phyloP scores from a whole-genome alignment of 2,797 vertebrate genomes.

The Typhlichthys eigenmanni region DNA sequence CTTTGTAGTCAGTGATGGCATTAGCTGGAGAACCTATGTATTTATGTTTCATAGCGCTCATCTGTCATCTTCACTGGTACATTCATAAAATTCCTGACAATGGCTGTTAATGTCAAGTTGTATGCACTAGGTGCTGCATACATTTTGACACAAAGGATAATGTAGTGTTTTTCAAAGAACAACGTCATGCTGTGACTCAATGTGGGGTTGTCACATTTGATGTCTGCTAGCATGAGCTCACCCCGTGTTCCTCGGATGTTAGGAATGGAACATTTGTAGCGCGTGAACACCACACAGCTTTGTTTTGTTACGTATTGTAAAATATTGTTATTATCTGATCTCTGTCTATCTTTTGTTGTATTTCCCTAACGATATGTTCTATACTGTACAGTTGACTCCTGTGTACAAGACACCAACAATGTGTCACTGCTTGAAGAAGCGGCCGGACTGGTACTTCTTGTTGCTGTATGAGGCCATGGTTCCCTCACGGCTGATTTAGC shows the following conservation, averaged over 20 bases:
- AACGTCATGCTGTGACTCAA: slow-evolving; percentile 26
- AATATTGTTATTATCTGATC: slow-evolving; percentile 10
- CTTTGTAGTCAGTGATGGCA: background rate
- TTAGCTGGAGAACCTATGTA: background rate
- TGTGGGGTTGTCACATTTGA: slow-evolving; percentile 41
- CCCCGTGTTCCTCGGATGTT: slow-evolving; percentile 7
- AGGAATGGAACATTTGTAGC: slow-evolving; percentile 2
- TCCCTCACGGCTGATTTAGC: background rate
- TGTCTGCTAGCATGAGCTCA: slow-evolving; percentile 36
- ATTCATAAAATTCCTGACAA: background rate
- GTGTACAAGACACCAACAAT: too few species aligned
- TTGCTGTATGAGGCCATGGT: slow-evolving; percentile 3
- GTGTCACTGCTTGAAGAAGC: background rate
- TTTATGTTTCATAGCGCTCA: background rate
- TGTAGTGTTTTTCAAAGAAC: slow-evolving; percentile 15
- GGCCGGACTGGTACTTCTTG: slow-evolving; percentile 20
- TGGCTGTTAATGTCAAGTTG: slow-evolving; percentile 4
- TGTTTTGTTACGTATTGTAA: slow-evolving; percentile 14
- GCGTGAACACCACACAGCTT: slow-evolving; percentile 5
- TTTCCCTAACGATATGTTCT: too few species aligned
- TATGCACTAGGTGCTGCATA: background rate
- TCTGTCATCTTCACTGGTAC: background rate
- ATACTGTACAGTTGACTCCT: too few species aligned
- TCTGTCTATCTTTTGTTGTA: slow-evolving; percentile 1
- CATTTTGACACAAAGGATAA: slow-evolving; percentile 8